Percentiles rank a stretch among this genome's conserved stretches.
Conservation (phyloP, 2,888 invertebrate genomes). For the Macrophya annulata region DNA sequence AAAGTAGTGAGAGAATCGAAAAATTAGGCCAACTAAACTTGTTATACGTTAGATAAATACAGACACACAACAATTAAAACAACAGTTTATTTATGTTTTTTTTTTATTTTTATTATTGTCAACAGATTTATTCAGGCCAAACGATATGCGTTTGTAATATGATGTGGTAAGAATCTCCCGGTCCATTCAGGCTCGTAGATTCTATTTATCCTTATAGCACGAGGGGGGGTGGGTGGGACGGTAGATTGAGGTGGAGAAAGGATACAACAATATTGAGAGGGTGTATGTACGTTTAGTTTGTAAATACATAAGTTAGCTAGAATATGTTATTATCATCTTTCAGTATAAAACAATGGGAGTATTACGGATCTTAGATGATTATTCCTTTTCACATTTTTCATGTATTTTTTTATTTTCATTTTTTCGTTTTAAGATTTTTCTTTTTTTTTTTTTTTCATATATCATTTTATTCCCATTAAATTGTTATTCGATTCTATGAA, state of each 20-base stretch:
- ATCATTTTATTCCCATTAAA: not conserved
- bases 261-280: conserved; percentile 35
- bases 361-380: not conserved
- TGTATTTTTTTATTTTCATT: not conserved
- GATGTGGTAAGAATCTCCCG: not conserved
- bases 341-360: conserved; percentile 25
- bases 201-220: not conserved
- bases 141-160: not conserved
- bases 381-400: not conserved
- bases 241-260: not conserved
- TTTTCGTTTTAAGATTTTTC: too few relatives aligned
- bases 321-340: conserved; percentile 65
- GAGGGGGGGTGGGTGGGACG: not conserved
- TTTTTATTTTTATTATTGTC: not conserved
- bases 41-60: conserved; percentile 34
- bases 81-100: not conserved
- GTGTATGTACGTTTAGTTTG: conserved; percentile 73
- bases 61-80: not conserved
- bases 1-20: conserved; percentile 45
- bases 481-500: not conserved
- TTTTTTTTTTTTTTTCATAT: not conserved
- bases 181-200: not conserved
- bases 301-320: conserved; percentile 72
- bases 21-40: conserved; percentile 29
- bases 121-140: not conserved